Conservation (phyloP, 1,140 invertebrate genomes). For the Lasioglossum baleicum region DNA sequence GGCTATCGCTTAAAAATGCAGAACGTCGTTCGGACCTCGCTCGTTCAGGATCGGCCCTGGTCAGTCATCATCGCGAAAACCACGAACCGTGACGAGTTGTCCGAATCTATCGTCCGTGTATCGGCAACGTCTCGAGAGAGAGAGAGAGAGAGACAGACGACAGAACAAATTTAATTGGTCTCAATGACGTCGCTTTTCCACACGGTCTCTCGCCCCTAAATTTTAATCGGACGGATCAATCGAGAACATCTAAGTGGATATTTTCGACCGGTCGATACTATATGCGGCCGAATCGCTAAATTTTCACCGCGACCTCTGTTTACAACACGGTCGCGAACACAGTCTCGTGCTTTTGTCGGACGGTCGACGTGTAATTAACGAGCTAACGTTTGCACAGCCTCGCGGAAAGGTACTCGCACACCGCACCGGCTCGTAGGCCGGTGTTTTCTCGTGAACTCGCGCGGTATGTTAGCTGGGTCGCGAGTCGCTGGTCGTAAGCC, state of each 20-base stretch:
- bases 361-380: not conserved
- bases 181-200: conserved; percentile 43
- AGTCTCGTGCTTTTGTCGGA: not conserved
- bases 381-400: no score
- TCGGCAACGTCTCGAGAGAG: conserved; percentile 10
- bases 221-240: conserved; percentile 23
- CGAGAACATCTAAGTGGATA: conserved; percentile 9
- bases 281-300: not conserved
- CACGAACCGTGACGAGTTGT: no score
- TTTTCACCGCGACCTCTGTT: not conserved
- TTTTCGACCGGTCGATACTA: not conserved
- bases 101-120: no score
- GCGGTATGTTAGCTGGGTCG: not conserved
- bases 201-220: conserved; percentile 35
- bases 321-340: not conserved
- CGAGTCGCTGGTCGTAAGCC: no score
- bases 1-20: conserved; percentile 27
- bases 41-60: no score
- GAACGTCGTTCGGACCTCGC: no score
- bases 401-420: no score
- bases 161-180: conserved; percentile 53
- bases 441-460: no score
- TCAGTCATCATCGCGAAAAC: no score
- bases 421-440: no score
- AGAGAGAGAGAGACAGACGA: conserved; percentile 11